Percentiles rank a stretch among this genome's conserved stretches.
phyloP scores from a whole-genome alignment of 2,888 invertebrate species.

The Altica lythri region DNA sequence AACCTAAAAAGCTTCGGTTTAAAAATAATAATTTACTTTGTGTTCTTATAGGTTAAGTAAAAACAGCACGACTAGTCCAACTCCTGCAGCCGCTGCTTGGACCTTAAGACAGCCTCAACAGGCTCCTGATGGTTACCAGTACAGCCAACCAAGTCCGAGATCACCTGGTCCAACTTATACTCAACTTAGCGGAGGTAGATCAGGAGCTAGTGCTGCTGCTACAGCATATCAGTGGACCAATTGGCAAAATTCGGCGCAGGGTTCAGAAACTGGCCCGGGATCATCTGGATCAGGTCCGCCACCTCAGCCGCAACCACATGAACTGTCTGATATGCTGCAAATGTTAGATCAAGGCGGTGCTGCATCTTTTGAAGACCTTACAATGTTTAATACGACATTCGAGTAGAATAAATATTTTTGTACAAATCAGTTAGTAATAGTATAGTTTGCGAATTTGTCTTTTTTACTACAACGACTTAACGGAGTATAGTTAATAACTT shows the following conservation, averaged over 20 bases:
- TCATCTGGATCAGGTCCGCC: slow-evolving; percentile 63
- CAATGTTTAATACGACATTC: slow-evolving; percentile 86
- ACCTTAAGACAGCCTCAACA: slow-evolving; percentile 66
- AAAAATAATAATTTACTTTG: too few species aligned
- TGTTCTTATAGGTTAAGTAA: slow-evolving; percentile 67
- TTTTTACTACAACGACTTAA: too few species aligned
- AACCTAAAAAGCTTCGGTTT: too few species aligned
- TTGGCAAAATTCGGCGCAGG: slow-evolving; percentile 51
- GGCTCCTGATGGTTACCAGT: slow-evolving; percentile 72
- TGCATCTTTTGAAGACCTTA: slow-evolving; percentile 85
- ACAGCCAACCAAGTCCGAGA: slow-evolving; percentile 70
- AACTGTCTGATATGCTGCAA: slow-evolving; percentile 90
- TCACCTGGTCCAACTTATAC: slow-evolving; percentile 86
- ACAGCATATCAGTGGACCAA: slow-evolving; percentile 54
- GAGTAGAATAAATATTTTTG: slow-evolving; percentile 57
- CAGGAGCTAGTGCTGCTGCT: slow-evolving; percentile 43
- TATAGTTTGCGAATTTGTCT: too few species aligned
- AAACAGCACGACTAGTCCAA: slow-evolving; percentile 71
- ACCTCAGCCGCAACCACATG: slow-evolving; percentile 74
- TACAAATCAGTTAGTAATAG: too few species aligned
- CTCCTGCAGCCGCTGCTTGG: slow-evolving; percentile 71
- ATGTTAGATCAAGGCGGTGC: slow-evolving; percentile 86
- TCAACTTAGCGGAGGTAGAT: slow-evolving; percentile 70
- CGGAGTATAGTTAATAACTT: too few species aligned
- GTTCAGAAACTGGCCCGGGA: slow-evolving; percentile 57